phyloP scores from a whole-genome alignment of 2,113 vertebrate genomes.

The Jacana jacana region DNA sequence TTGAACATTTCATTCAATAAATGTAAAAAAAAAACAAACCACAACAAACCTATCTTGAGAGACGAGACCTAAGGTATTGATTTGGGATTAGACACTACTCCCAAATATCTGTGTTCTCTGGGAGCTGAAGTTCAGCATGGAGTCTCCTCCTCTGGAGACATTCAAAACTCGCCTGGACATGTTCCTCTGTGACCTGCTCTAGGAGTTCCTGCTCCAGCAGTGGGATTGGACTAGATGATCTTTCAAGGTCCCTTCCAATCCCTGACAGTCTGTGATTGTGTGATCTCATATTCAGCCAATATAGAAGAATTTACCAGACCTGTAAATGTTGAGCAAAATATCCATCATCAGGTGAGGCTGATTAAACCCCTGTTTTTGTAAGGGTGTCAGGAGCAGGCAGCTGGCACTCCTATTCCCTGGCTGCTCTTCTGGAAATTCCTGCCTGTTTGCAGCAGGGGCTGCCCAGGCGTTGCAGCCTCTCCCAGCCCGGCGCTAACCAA shows the following conservation, averaged over 20 bases:
- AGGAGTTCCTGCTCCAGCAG: too few relatives aligned
- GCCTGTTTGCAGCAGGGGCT: neutral
- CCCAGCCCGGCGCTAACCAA: neutral
- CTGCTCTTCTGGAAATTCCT: neutral
- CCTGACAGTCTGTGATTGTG: too few relatives aligned
- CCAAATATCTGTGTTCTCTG: neutral
- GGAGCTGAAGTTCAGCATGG: neutral
- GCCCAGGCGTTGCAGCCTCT: neutral
- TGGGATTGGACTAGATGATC: too few relatives aligned
- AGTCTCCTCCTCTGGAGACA: too few relatives aligned
- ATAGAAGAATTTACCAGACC: neutral
- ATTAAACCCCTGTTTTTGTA: neutral
- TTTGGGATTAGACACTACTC: neutral
- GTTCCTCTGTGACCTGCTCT: too few relatives aligned
- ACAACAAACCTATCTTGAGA: neutral
- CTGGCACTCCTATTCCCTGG: neutral
- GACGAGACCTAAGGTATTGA: neutral
- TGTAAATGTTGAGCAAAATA: neutral
- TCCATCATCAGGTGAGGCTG: neutral
- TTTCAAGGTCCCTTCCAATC: too few relatives aligned
- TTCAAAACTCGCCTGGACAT: too few relatives aligned
- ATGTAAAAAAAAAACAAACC: neutral
- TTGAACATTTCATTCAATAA: neutral
- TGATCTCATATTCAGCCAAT: too few relatives aligned
- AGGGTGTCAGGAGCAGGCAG: neutral